Base-by-base conservation (phyloP, 2,797 vertebrate species). In the Takifugu rubripes region DNA sequence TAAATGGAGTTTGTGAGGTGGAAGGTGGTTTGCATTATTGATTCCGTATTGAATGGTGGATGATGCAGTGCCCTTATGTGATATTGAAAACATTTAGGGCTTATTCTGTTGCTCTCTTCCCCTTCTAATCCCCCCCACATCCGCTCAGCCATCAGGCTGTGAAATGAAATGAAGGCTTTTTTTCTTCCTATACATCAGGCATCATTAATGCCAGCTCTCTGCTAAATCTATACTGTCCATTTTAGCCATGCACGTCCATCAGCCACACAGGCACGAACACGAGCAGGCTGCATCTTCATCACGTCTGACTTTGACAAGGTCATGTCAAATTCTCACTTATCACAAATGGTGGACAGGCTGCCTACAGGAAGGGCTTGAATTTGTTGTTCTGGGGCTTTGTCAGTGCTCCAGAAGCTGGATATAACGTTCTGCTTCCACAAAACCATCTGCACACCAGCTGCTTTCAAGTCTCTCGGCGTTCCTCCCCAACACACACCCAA, bases 51-150 rank as follows among this genome's bases (percentile, higher is more conserved):
- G 90, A 90, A 76, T 75, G 66, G 78, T 51, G 76, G 60, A 78
- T 84, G 87, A 87, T 89, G 88, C 80, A 72, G 84, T 89, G 90
- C 82, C 89, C 90, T 88, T 83, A 79, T 70, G 81, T 84, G 86
- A 87, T 90, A 88, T 87, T 88, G 83, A 89, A 90, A 87, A 84
- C 77, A 81, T 87, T 86, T 85, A 79, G 77, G 69, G 60, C 66
- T 63, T 11, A 33, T 72, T 70, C 77, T 25, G 74, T 53, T 71
- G 52, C 14, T 45, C 57, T 55, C 67, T 69, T 74, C 67, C 51
- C 46, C 69, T 16, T 50, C 49, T 71, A 66, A 70, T 80, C 64
- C 60, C 54, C 29, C 27, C 5, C 52, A 0, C 9, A 47, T 70
- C 68, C 64, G 76, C 46, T 65, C 54, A 56, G 52, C 48, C 42